Evolutionary conservation across 2,113 vertebrate species (phyloP), one percentile per base, ranked within the genome.

Genomic region (Arvicanthis niloticus): DNA sequence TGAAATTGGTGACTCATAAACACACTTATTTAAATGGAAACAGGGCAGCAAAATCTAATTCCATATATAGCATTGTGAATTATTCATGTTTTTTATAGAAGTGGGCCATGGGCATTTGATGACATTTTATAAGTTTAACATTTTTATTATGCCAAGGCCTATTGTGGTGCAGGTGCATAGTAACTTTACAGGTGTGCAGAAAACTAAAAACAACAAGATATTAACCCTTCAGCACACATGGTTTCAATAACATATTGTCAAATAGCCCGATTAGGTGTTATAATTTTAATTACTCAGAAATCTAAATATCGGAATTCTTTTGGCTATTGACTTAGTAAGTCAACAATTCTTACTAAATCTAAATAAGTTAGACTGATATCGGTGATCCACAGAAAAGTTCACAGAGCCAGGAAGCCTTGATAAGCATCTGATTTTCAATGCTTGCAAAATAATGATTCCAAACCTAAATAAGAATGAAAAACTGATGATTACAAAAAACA

Each of bases 31-130:
- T 98, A 98, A 98, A 98, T 95, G 91, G 96, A 98, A 98, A 73
- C 67, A 96, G 78, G 89, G 91, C 91, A 97, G 73, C 88, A 97
- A 97, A 98, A 92, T 75, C 80, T 97, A 96, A 96, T 98, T 98
- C 95, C 87, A 56, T 89, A 97, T 95, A 96, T 96, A 97, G 42
- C 7, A 97, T 91, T 70, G 95, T 98, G 97, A 98, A 98, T 98
- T 98, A 98, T 98, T 98, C 89, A 98, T 98, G 21, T 78, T 72
- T 58, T 98, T 97, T 97, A 95, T 96, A 97, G 92, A 98, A 98
- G 97, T 97, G 98, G 92, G 96, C 77, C 95, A 92, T 40, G 87
- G 95, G 89, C 37, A 93, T 97, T 98, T 98, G 93, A 98, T 82
- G 92, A 96, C 77, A 97, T 97, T 98, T 98, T 96, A n/a, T 93